These are phyloP conservation scores for Ptilodon capucinus DNA, from an alignment of 2,888 invertebrate genomes.

Conservation along the genomic window DNA sequence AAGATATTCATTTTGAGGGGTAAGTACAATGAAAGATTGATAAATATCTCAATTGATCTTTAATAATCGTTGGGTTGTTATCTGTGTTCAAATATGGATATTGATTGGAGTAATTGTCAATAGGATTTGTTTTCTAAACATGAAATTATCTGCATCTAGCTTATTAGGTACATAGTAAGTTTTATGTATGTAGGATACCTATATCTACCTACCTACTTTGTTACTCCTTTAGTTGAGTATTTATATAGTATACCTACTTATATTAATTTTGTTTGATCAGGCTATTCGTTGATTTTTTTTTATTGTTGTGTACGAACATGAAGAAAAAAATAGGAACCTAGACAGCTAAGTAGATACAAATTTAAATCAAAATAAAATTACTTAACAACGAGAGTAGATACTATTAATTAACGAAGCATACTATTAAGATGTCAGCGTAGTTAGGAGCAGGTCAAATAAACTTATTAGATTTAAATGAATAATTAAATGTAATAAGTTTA, in stretches of 20 bases:
- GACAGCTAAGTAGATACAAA: too few relatives aligned
- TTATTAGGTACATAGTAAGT: neutral
- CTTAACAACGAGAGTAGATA: too few relatives aligned
- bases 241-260: too few relatives aligned
- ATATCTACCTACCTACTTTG: too few relatives aligned
- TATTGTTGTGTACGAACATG: too few relatives aligned
- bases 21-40: neutral
- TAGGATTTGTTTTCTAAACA: neutral
- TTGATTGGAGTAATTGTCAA: neutral
- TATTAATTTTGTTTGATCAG: too few relatives aligned
- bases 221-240: too few relatives aligned
- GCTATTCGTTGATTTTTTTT: too few relatives aligned
- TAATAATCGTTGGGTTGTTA: neutral
- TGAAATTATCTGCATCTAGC: neutral
- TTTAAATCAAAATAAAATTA: too few relatives aligned
- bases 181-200: neutral
- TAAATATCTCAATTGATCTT: constrained; percentile 5
- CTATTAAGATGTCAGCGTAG: constrained; percentile 13
- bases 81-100: neutral
- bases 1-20: neutral
- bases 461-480: constrained; percentile 38
- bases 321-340: too few relatives aligned
- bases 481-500: constrained; percentile 13
- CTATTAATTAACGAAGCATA: constrained; percentile 2
- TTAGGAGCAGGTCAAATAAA: constrained; percentile 24